Evolutionary conservation across 2,888 invertebrate species (phyloP).

Genomic region (Hofmannophila pseudospretella): DNA sequence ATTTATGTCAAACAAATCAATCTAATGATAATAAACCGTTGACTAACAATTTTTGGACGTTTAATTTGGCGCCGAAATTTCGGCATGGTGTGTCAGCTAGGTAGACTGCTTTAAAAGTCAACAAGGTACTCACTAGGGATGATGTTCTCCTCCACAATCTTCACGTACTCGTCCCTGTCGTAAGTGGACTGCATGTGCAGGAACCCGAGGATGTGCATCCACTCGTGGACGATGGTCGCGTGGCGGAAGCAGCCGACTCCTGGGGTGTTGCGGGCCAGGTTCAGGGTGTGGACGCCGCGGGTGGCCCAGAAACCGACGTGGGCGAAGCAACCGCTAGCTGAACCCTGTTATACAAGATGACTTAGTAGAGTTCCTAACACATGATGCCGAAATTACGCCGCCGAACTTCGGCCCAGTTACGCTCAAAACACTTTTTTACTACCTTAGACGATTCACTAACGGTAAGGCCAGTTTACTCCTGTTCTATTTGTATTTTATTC

Average conservation of each 20-base stretch:
- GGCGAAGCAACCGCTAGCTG: conserved; percentile 53
- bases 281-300: conserved; percentile 68
- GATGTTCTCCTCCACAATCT: conserved; percentile 84
- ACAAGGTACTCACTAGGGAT: conserved; percentile 68
- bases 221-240: conserved; percentile 87
- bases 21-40: too few species aligned
- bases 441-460: neutral
- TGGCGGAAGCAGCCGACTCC: conserved; percentile 78
- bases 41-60: too few species aligned
- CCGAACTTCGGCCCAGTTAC: too few species aligned
- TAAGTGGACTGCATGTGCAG: conserved; percentile 67
- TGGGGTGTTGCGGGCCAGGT: conserved; percentile 60
- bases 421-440: neutral
- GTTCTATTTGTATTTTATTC: too few species aligned
- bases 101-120: too few species aligned
- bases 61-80: too few species aligned
- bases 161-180: conserved; percentile 75
- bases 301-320: conserved; percentile 56
- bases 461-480: too few species aligned
- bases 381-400: too few species aligned
- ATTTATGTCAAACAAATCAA: too few species aligned
- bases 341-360: conserved; percentile 33
- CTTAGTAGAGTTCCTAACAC: neutral
- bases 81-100: too few species aligned
- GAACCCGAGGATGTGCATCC: conserved; percentile 75